phyloP scores from a whole-genome alignment of 2,113 vertebrate genomes.

The Pantherophis guttatus region DNA sequence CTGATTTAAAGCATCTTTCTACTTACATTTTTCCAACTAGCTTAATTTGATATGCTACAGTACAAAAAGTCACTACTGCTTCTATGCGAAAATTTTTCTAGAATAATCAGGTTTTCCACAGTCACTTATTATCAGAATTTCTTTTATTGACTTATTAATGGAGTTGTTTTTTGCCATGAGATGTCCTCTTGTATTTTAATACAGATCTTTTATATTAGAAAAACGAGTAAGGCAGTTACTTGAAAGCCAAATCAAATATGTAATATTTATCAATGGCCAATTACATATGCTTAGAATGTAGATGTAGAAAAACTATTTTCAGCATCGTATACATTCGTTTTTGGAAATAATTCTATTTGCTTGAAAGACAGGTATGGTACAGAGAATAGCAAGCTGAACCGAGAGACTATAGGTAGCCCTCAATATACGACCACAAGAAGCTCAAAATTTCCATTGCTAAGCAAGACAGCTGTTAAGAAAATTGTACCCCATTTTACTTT shows the following conservation, averaged over 20 bases:
- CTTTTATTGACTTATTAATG: neutral
- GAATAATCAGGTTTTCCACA: neutral
- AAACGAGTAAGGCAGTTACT: neutral
- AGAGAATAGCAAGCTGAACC: neutral
- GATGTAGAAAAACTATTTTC: neutral
- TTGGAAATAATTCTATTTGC: neutral
- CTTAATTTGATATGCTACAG: neutral
- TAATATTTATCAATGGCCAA: neutral
- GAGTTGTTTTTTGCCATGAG: neutral
- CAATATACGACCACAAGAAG: neutral
- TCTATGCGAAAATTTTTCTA: neutral
- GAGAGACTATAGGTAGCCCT: neutral
- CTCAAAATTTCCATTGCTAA: neutral
- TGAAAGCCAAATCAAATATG: neutral
- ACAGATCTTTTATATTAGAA: neutral
- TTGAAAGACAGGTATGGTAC: neutral
- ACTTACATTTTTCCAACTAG: neutral
- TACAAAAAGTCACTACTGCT: neutral
- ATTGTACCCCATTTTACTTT: neutral
- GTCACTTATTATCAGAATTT: neutral
- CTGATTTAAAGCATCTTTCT: neutral
- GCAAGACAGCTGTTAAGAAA: neutral
- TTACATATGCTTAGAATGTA: neutral
- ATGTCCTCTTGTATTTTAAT: neutral
- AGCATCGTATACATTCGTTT: neutral